Evolutionary conservation across 2,797 vertebrate genomes (phyloP), one percentile per base, ranked within the genome.

Genomic region (Coregonus sp.): DNA sequence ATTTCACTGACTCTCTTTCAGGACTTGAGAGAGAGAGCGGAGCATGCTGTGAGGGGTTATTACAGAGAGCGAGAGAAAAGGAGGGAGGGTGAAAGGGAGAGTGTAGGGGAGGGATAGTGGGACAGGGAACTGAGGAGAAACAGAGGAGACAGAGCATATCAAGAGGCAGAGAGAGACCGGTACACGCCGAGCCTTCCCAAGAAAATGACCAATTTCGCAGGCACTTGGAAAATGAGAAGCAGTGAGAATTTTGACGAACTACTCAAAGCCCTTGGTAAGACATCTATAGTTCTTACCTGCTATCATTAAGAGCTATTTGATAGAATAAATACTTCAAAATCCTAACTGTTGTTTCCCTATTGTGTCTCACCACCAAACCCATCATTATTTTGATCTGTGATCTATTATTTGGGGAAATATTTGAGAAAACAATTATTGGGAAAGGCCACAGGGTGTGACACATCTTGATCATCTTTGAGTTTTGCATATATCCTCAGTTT

Each of bases 221-320:
- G 97, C 74, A 97, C 89, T 86, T 99, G 97, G 97, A 98, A 98
- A 94, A 99, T 99, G 97, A 97, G 93, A 84, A 97, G 95, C 96
- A 99, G 97, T 77, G 96, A 97, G 92, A 96, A 99, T 91, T 99
- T 99, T 51, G 97, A 99, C 71, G 97, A 99, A 78, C 90, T 98
- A 4, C 96, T 99, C 37, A 98, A 97, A 94, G 95, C 95, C 0
- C 90, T 99, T 83, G 97, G 97, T 98, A 92, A 96, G 96, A 16
- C 82, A 2, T 20, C 76, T 61, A 67, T 54, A 33, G 77, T 56
- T 68, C 5, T 70, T 14, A 5, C 25, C 14, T 54, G 0, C 33
- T 6, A 72, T 61, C 40, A 9, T 15, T 37, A 18, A 16, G 25
- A 68, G 37, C 6, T 52, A 14, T 73, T 25, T 40, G 14, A 66